Percentiles rank a stretch among this genome's conserved stretches.
Evolutionary conservation across 2,888 invertebrate species (phyloP).

Genomic region (Ceramica pisi): DNA sequence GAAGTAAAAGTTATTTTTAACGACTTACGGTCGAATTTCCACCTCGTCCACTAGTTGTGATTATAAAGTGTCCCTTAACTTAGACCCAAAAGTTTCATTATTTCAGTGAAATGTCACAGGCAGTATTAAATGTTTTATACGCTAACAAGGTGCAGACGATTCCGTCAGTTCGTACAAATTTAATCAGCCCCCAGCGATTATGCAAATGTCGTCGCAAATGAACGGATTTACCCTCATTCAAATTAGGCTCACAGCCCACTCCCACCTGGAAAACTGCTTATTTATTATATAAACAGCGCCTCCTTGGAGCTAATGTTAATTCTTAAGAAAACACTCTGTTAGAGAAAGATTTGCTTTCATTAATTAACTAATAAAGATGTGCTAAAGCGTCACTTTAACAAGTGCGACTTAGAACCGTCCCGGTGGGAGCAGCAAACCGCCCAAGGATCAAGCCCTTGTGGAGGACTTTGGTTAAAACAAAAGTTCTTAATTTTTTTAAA

Average conservation of each 20-base stretch:
- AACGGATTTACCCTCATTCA: constrained; percentile 82
- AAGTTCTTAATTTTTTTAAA: no score
- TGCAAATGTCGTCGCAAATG: constrained; percentile 82
- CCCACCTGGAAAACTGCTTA: constrained; percentile 71
- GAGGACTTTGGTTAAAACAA: no score
- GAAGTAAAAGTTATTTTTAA: no score
- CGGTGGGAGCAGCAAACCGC: no score
- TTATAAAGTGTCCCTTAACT: neutral
- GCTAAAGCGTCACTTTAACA: no score
- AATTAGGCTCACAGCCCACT: constrained; percentile 78
- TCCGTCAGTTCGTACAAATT: constrained; percentile 78
- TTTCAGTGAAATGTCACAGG: constrained; percentile 24
- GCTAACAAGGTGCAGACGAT: constrained; percentile 58
- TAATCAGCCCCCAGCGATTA: constrained; percentile 85
- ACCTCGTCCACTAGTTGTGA: neutral
- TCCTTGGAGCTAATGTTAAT: constrained; percentile 40
- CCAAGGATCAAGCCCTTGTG: no score
- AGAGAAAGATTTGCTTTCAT: constrained; percentile 19
- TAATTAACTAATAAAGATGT: no score
- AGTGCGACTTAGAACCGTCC: no score
- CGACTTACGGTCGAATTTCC: neutral
- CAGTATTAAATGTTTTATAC: constrained; percentile 43
- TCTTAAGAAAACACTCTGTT: constrained; percentile 19
- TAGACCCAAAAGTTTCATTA: constrained; percentile 23
- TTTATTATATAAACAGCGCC: constrained; percentile 66